Base-by-base conservation (phyloP, 2,888 invertebrate species). In the Leucoma salicis region DNA sequence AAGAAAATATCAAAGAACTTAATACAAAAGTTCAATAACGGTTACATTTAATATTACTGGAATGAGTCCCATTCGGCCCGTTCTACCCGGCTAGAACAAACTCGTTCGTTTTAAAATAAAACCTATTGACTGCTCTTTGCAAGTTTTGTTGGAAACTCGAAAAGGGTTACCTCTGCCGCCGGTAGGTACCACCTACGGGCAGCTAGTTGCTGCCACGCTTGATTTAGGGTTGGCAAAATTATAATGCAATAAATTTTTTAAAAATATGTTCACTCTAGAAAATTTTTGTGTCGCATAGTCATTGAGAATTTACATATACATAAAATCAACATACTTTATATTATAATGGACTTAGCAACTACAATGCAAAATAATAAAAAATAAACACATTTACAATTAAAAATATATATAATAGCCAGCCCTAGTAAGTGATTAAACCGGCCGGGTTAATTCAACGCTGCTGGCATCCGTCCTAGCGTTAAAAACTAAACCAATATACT, bases 401-500 rank as follows among this genome's bases (percentile, higher is more conserved):
- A n/a, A n/a, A n/a, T n/a, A n/a, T n/a, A n/a, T n/a, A n/a, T n/a
- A n/a, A n/a, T n/a, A n/a, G n/a, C n/a, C 12, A 29, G 13, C 29
- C 14, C 18, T n/a, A 52, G 38, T 50, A 31, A 57, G 67, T 66
- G 66, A 73, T 79, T 77, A 78, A 79, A 63, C 73, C 73, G 53
- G 56, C 55, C 51, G 68, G 70, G 74, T 75, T 83, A 79, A 79
- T 77, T 76, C 74, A 41, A 45, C 54, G 58, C 58, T 59, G 47
- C 56, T 78, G 78, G 81, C 80, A 78, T 67, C 57, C 62, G 62
- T 55, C 63, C 66, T 63, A 63, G 70, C 68, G 74, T 75, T 79
- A 78, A 82, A 82, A 84, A 83, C 82, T 82, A 82, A 82, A 78
- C 82, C 82, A 82, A 84, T 84, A 81, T 80, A 82, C 78, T 82